Base-by-base conservation (phyloP, 2,888 invertebrate species). In the Carterocephalus palaemon region DNA sequence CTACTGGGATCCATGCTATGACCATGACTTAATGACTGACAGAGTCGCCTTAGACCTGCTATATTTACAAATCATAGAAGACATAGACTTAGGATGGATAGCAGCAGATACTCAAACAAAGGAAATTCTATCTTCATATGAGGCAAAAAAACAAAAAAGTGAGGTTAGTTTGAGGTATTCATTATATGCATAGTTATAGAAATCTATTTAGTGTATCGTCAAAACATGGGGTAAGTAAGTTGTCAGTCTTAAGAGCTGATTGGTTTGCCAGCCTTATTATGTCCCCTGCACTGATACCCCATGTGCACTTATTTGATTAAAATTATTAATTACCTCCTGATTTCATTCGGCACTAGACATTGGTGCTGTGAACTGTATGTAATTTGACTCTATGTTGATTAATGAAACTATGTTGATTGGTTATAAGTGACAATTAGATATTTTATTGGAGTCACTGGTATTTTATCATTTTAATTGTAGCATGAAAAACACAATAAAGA, bases 1-100 rank as follows among this genome's bases (percentile, higher is more conserved):
- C 82, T 97, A 94, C 73, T 98, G 97, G 97, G 95, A 98, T 73
- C 88, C 91, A 15, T 89, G 89, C 43, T 94, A 93, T 77, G 98
- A 98, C 82, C 87, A 92, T 48, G 92, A 95, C 68, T 83, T 98
- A 53, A 90, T 95, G 87, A 90, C 90, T 49, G 94, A 97, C 76
- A 90, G 92, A 47, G 91, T 95, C 26, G 93, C 95, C 3, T 82
- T 96, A 63, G 95, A 97, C 77, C 87, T 98, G 46, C 82, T 98
- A 3, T 97, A 96, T 72, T 89, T 94, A 48, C 97, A 98, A 89
- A 92, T 94, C 31, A 90, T 93, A 46, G 92, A 92, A 56, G 98
- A 98, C 77, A 88, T 98, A 49, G 94, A 95, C 65, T 88, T 93
- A 53, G 94, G 94, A 16, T 97, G 97, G 96, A 92, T 96, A 50